These are phyloP conservation scores for Tragelaphus buxtoni DNA, from an alignment of 2,113 vertebrate genomes.

Conservation along the genomic window DNA sequence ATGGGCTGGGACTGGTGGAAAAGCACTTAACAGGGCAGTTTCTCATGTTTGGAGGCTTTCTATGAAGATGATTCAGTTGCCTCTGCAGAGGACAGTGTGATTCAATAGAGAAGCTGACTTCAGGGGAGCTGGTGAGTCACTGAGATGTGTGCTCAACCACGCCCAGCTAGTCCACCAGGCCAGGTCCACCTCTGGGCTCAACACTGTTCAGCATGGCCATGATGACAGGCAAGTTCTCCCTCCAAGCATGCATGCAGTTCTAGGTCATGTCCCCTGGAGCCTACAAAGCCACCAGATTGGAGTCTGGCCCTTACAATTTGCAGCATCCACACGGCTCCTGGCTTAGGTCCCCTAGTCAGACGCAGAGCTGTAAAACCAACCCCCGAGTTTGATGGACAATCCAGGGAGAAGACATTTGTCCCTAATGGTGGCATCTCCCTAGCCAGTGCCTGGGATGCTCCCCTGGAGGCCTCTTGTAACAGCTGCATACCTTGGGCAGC, in stretches of 20 bases:
- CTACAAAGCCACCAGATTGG: background rate
- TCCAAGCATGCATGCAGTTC: background rate
- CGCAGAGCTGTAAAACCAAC: background rate
- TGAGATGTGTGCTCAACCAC: background rate
- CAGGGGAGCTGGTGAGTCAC: conserved; percentile 12
- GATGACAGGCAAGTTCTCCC: background rate
- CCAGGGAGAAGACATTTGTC: background rate
- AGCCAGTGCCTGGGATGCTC: background rate
- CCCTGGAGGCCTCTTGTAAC: background rate
- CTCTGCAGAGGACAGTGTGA: background rate
- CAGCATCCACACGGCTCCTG: background rate
- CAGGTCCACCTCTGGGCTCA: background rate
- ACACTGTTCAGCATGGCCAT: background rate
- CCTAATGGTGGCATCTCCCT: background rate
- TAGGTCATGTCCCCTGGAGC: background rate
- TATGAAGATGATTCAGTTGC: background rate
- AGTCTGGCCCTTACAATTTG: background rate
- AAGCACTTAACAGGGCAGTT: background rate
- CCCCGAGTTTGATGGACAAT: background rate
- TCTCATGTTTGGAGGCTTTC: conserved; percentile 27
- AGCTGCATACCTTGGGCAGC: background rate
- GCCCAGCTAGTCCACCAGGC: background rate
- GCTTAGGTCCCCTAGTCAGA: background rate
- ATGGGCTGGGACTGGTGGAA: background rate
- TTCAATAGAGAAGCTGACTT: conserved; percentile 30